phyloP scores from a whole-genome alignment of 1,140 invertebrate species.

The Anastrepha ludens region DNA sequence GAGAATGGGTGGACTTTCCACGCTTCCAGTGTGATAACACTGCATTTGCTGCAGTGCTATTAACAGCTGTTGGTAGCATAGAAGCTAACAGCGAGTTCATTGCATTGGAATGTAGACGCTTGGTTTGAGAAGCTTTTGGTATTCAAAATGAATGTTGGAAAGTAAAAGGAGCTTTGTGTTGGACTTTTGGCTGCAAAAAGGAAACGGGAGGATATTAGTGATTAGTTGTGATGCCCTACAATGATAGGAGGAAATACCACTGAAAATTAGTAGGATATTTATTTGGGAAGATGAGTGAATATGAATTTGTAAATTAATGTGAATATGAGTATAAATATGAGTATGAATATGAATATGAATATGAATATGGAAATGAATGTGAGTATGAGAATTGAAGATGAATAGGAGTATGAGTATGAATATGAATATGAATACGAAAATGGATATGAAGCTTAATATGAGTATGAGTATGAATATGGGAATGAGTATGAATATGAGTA shows the following conservation, averaged over 20 bases:
- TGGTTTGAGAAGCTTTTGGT: conserved; percentile 34
- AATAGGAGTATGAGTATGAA: not conserved
- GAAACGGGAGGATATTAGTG: not conserved
- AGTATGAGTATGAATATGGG: not conserved
- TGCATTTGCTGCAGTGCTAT: not conserved
- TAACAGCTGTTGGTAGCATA: not conserved
- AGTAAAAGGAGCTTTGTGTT: not conserved
- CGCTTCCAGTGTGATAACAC: not conserved
- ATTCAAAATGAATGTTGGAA: not conserved
- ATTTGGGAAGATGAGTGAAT: not conserved
- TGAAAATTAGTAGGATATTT: no score
- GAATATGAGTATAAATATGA: not conserved
- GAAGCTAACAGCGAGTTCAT: not conserved
- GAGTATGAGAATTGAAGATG: not conserved
- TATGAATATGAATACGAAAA: not conserved
- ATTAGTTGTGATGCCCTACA: not conserved
- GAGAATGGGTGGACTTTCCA: not conserved
- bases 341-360: not conserved
- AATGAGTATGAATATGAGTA: not conserved
- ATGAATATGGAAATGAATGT: not conserved
- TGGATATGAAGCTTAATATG: no score
- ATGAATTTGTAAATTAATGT: not conserved
- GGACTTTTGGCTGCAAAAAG: conserved; percentile 35
- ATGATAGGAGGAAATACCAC: no score
- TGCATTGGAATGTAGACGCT: not conserved